These are phyloP conservation scores for Antechinus flavipes DNA, from an alignment of 2,113 vertebrate genomes.

Conservation along the genomic window DNA sequence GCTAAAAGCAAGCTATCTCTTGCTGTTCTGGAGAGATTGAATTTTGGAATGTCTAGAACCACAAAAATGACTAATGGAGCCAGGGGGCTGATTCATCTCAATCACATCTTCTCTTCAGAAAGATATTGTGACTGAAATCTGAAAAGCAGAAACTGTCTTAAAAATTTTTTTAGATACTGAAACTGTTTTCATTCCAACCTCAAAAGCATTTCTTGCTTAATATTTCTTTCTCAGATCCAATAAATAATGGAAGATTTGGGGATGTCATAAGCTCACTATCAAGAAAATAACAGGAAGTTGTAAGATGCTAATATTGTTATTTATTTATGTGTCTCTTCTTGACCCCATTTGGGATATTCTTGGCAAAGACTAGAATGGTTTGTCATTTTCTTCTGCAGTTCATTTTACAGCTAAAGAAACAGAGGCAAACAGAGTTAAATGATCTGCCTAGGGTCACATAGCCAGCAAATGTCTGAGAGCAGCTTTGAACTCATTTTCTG, in stretches of 20 bases:
- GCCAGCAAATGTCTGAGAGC: background rate
- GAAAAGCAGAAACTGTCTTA: constrained; percentile 24
- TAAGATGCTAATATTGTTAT: background rate
- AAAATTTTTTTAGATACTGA: background rate
- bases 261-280: background rate
- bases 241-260: constrained; percentile 12
- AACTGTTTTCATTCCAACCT: constrained; percentile 1
- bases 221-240: background rate
- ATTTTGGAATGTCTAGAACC: background rate
- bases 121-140: constrained; percentile 9
- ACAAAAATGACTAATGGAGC: background rate
- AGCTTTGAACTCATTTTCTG: background rate
- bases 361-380: background rate
- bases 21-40: background rate
- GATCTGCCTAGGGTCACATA: background rate
- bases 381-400: background rate
- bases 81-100: constrained; percentile 16
- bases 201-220: background rate
- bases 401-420: background rate
- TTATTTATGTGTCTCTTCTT: background rate
- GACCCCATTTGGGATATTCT: background rate
- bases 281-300: background rate
- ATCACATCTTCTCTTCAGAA: constrained; percentile 37
- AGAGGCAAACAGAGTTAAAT: background rate
- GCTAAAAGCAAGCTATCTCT: background rate